phyloP scores from a whole-genome alignment of 2,113 vertebrate species.

The Lamprotornis superbus region DNA sequence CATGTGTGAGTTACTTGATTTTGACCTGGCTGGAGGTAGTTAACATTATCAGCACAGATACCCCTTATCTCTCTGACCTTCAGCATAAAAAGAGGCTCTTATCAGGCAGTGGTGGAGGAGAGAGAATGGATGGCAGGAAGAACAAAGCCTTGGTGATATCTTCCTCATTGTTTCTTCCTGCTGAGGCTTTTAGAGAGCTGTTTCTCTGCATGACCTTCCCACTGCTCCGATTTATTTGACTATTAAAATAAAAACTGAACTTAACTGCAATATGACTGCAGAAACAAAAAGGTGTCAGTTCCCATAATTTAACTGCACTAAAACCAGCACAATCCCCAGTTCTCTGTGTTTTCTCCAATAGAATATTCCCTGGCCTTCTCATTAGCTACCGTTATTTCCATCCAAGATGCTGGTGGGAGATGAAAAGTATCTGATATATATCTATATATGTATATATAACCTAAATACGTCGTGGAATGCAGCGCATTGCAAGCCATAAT shows the following conservation, averaged over 20 bases:
- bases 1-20: neutral
- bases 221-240: neutral
- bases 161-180: neutral
- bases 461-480: neutral
- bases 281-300: neutral
- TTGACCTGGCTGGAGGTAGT: slow-evolving; percentile 22
- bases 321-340: neutral
- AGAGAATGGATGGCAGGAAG: neutral
- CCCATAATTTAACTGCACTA: neutral
- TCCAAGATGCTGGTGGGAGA: neutral
- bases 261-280: neutral
- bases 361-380: slow-evolving; percentile 16
- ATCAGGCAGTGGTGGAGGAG: neutral
- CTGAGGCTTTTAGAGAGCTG: neutral
- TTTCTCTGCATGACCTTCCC: slow-evolving; percentile 29
- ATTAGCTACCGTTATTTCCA: neutral
- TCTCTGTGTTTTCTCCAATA: neutral
- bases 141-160: slow-evolving; percentile 4
- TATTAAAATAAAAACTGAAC: slow-evolving; percentile 31
- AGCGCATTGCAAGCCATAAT: neutral
- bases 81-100: slow-evolving; percentile 2
- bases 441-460: neutral
- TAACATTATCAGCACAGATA: neutral
- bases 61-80: slow-evolving; percentile 30
- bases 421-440: neutral